Conservation (phyloP, 2,888 invertebrate genomes). For the Hylaea fasciaria region DNA sequence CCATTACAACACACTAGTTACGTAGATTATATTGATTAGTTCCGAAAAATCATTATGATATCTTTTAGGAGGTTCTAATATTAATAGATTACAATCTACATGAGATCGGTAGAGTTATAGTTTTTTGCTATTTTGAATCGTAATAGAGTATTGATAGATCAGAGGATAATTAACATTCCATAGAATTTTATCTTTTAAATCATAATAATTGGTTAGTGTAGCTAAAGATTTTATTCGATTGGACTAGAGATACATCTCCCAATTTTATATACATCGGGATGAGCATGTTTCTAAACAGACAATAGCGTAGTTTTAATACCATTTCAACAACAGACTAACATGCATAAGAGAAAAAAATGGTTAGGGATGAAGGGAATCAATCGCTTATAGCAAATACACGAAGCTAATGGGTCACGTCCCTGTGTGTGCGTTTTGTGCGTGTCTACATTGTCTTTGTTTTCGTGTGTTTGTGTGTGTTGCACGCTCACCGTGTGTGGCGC, state of each 20-base stretch:
- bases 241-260: slow-evolving; percentile 68
- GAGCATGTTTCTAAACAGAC: slow-evolving; percentile 69
- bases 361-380: slow-evolving; percentile 43
- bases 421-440: slow-evolving; percentile 84
- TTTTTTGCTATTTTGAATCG: slow-evolving; percentile 54
- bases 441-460: slow-evolving; percentile 85
- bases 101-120: slow-evolving; percentile 66
- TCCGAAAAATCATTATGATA: slow-evolving; percentile 52
- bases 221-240: slow-evolving; percentile 52
- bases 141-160: slow-evolving; percentile 63
- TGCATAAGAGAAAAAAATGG: slow-evolving; percentile 41
- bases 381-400: slow-evolving; percentile 83
- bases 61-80: slow-evolving; percentile 50
- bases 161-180: slow-evolving; percentile 52
- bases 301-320: slow-evolving; percentile 67
- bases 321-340: slow-evolving; percentile 54
- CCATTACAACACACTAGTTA: slow-evolving; percentile 79
- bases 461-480: slow-evolving; percentile 86
- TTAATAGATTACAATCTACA: slow-evolving; percentile 56
- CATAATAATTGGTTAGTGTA: slow-evolving; percentile 68
- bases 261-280: slow-evolving; percentile 72
- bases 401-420: slow-evolving; percentile 76
- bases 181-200: slow-evolving; percentile 65
- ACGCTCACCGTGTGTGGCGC: slow-evolving; percentile 85
- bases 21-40: slow-evolving; percentile 52